Base-by-base conservation (phyloP, 1,140 invertebrate species). In the Drosophila simulans region DNA sequence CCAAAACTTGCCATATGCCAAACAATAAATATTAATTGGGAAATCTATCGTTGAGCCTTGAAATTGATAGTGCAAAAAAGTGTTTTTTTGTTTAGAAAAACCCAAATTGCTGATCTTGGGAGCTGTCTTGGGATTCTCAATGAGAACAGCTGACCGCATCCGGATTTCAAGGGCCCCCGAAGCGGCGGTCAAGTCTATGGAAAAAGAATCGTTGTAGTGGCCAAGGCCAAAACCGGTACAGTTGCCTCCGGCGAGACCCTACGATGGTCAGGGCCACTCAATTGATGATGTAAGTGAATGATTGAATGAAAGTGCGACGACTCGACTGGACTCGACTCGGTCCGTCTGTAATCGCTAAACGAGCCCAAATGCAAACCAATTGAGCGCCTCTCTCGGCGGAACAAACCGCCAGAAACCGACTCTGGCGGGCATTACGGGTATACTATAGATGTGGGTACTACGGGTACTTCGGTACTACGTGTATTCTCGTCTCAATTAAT, bases 331-430 rank as follows among this genome's bases (percentile, higher is more conserved):
- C 64, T 62, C 68, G 43, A 66, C 64, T 62, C 34, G 20, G 55
- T 34, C 27, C 42, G 54, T 43, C 48, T 45, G 53, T 60, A 70
- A 79, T 69, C 58, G 48, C 59, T 74, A 68, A 81, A 77, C 55
- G 35, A 80, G 57, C 35, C 80, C 66, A 66, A 83, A 83, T 75
- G 76, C 81, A 59, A 85, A 78, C 63, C 82, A 85, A 85, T 85
- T 85, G 69, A 56, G 56, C 22, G 11, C n/a, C 8, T 34, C 25
- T 40, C 27, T 48, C 49, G 56, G 54, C 74, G 60, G 80, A 58
- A 64, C 45, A 46, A 85, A 76, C 82, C 65, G 82, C 78, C 60
- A 49, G 63, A 66, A 86, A 86, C 81, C 52, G 83, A 66, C 52
- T 49, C 8, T 5, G 27, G 27, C 15, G 22, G 13, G 27, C 11